phyloP scores from a whole-genome alignment of 2,113 vertebrate species.

The Phalacrocorax aristotelis region DNA sequence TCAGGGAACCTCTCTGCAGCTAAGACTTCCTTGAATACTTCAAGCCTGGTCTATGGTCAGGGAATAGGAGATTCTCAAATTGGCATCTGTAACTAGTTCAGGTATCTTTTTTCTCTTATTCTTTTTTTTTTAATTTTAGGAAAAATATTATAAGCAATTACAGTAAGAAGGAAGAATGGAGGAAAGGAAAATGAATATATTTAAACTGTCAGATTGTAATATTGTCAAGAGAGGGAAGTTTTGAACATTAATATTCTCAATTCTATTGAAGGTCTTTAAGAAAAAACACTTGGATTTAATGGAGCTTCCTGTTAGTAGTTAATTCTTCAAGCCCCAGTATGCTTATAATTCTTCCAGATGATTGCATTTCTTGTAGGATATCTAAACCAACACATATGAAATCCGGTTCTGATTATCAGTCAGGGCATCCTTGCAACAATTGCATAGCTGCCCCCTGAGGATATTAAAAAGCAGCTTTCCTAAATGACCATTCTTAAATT shows the following conservation, averaged over 20 bases:
- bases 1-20: not conserved
- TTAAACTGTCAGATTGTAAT: not conserved
- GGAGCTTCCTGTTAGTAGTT: slow-evolving; percentile 22
- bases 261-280: slow-evolving; percentile 10
- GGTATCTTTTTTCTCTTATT: not conserved
- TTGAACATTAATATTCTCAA: not conserved
- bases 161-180: not conserved
- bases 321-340: slow-evolving; percentile 49
- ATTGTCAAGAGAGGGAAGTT: not conserved
- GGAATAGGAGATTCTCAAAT: not conserved
- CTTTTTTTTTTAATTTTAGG: not conserved
- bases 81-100: not conserved
- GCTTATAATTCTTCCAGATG: slow-evolving; percentile 52
- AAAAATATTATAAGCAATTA: not conserved
- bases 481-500: slow-evolving; percentile 82
- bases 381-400: not conserved
- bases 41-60: not conserved
- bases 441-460: slow-evolving; percentile 59
- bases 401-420: slow-evolving; percentile 62
- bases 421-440: slow-evolving; percentile 44
- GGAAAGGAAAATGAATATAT: not conserved
- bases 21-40: not conserved
- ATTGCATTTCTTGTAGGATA: slow-evolving; percentile 13
- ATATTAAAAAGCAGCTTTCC: slow-evolving; percentile 75
- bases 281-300: slow-evolving; percentile 16